phyloP scores from a whole-genome alignment of 2,797 vertebrate genomes.

The Heterohyrax brucei region DNA sequence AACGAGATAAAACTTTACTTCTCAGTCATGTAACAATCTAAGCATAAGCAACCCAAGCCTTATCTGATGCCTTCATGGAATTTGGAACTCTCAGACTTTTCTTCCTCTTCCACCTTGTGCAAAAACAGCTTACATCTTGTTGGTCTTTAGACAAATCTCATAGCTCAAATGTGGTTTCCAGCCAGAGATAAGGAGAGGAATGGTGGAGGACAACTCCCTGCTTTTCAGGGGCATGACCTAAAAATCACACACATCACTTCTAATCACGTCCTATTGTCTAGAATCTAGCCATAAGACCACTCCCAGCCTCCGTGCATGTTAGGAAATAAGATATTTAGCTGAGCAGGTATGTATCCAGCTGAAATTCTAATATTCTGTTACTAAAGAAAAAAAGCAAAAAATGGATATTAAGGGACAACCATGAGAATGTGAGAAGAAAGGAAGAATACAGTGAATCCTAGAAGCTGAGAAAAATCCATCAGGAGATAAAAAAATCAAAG shows the following conservation, averaged over 20 bases:
- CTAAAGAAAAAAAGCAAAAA: not conserved
- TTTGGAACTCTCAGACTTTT: not conserved
- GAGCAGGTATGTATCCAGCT: not conserved
- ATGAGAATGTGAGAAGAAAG: not conserved
- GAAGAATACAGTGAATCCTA: not conserved
- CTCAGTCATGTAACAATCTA: not conserved
- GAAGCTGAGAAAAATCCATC: not conserved
- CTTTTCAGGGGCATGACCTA: not conserved
- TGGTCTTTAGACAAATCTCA: not conserved
- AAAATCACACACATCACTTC: not conserved
- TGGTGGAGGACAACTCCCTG: not conserved
- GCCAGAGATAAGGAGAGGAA: not conserved
- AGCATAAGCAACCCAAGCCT: not conserved
- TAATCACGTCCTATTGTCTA: not conserved
- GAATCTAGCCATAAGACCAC: no score
- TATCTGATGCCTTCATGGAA: not conserved
- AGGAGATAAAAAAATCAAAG: not conserved
- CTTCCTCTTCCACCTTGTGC: not conserved
- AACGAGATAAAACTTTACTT: not conserved
- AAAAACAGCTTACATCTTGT: not conserved
- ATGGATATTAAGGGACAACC: no score
- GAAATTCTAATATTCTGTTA: not conserved
- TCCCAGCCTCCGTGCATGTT: no score
- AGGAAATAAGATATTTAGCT: no score
- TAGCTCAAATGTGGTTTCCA: not conserved